A percentile compares a stretch with the other conserved stretches of the same genome.
Conservation (phyloP, 2,113 vertebrate species). For the Cyprinodon brontotheroides region DNA sequence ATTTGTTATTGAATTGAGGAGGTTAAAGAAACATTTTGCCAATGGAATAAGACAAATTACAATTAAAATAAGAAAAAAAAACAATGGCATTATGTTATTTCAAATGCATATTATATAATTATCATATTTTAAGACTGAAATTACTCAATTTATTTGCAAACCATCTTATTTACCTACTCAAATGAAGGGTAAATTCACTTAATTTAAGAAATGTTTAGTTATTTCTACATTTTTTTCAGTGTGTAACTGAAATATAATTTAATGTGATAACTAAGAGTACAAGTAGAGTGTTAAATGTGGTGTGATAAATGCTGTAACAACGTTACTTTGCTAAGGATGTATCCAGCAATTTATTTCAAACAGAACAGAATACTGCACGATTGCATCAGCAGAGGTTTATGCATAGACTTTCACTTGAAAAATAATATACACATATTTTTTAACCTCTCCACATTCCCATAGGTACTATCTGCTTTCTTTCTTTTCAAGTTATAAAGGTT, state of each 20-base stretch:
- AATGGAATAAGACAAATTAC: too few relatives aligned
- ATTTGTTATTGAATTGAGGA: too few relatives aligned
- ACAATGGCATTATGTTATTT: too few relatives aligned
- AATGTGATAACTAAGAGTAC: neutral
- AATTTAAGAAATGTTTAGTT: too few relatives aligned
- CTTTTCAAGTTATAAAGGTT: constrained; percentile 8
- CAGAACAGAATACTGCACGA: constrained; percentile 67
- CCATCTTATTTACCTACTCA: too few relatives aligned
- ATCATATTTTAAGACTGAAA: too few relatives aligned
- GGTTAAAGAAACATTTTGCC: too few relatives aligned
- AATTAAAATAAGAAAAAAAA: too few relatives aligned
- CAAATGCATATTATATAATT: too few relatives aligned
- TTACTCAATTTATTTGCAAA: too few relatives aligned
- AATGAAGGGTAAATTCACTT: too few relatives aligned
- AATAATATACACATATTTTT: constrained; percentile 63
- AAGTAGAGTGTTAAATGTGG: neutral
- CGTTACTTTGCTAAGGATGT: constrained; percentile 18
- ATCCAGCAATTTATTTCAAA: constrained; percentile 74
- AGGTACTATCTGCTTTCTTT: constrained; percentile 43
- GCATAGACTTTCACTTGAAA: constrained; percentile 77
- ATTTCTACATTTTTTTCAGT: neutral
- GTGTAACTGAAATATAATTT: neutral
- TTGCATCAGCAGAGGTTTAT: constrained; percentile 77
- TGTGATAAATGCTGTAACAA: neutral
- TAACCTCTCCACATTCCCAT: constrained; percentile 53